phyloP scores from a whole-genome alignment of 2,113 vertebrate species.

The Siniperca knerii region DNA sequence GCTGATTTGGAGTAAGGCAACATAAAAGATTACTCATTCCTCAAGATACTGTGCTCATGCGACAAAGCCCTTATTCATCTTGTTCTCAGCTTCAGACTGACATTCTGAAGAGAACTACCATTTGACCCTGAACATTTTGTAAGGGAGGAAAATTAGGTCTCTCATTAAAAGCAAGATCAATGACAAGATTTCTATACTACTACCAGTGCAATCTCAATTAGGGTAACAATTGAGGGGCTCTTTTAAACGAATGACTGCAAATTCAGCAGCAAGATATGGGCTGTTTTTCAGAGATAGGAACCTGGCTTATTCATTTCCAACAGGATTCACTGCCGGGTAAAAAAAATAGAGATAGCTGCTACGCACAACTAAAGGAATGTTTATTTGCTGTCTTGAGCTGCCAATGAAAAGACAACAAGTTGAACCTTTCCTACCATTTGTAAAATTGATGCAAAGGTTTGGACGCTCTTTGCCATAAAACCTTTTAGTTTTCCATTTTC shows the following conservation, averaged over 20 bases:
- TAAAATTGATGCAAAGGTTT: slow-evolving; percentile 25
- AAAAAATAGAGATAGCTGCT: slow-evolving; percentile 15
- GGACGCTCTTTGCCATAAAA: slow-evolving; percentile 15
- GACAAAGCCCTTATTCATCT: slow-evolving; percentile 73
- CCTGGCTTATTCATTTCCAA: slow-evolving; percentile 36
- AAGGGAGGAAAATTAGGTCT: slow-evolving; percentile 75
- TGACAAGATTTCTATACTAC: slow-evolving; percentile 63
- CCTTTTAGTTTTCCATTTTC: slow-evolving; percentile 19
- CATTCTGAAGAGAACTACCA: slow-evolving; percentile 55
- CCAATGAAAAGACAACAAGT: slow-evolving; percentile 36
- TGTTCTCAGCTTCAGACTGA: slow-evolving; percentile 59
- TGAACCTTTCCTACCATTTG: slow-evolving; percentile 40
- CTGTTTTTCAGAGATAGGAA: slow-evolving; percentile 45
- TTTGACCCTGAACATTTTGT: slow-evolving; percentile 75
- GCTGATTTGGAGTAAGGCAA: slow-evolving; percentile 64
- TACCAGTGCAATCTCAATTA: slow-evolving; percentile 67
- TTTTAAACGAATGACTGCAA: slow-evolving; percentile 70
- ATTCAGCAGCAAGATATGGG: slow-evolving; percentile 40
- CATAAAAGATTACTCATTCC: slow-evolving; percentile 73
- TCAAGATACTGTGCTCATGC: slow-evolving; percentile 58
- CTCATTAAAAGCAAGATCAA: slow-evolving; percentile 83
- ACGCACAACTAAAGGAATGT: slow-evolving; percentile 27
- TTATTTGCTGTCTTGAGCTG: slow-evolving; percentile 48
- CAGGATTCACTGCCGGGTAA: not conserved
- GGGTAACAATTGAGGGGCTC: slow-evolving; percentile 65